Evolutionary conservation across 2,888 invertebrate species (phyloP), one percentile per base, ranked within the genome.

Genomic region (Hemicrepidius hirtus): DNA sequence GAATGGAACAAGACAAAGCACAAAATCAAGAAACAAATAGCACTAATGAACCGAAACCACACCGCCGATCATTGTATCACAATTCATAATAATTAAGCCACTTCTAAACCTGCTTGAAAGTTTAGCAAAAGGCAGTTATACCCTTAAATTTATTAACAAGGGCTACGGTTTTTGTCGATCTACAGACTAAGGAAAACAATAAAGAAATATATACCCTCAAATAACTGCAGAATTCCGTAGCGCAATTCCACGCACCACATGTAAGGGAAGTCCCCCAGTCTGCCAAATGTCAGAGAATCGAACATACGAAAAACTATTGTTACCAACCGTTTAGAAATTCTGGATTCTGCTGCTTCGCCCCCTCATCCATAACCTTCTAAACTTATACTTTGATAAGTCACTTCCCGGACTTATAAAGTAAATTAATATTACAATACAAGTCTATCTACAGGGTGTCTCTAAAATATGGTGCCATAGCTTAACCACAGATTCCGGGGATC

Each of bases 201-300:
- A 67, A 41, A 59, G 32, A 24, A 59, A 67, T 67, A 24, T 67
- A 13, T 35, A 40, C 59, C 18, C 13, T 67, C 12, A 57, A 55
- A 46, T 21, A 41, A 12, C 28, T 59, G 16, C 21, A 50, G 20
- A 41, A 53, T 57, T 50, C 28, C 7, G 35, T 37, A 13, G 50
- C 57, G 12, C 13, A 53, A 35, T 55, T 71, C 9, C 50, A 71
- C 50, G 49, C 66, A 57, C 71, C 66, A 16, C 44, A 35, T 16
- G 65, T 41, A 66, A 71, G n/a, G 44, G 60, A 71, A 49, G 50
- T 71, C 16, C 66, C 66, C 5, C 66, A 71, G 10, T 50, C 50
- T 20, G n/a, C 35, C 10, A 65, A 50, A 37, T 65, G 50, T 12
- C 65, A 65, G 13, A 50, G 50, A 20, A 50, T 21, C 20, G 65